These are phyloP conservation scores for Campaea margaritaria DNA, from an alignment of 2,888 invertebrate species.

Conservation along the genomic window DNA sequence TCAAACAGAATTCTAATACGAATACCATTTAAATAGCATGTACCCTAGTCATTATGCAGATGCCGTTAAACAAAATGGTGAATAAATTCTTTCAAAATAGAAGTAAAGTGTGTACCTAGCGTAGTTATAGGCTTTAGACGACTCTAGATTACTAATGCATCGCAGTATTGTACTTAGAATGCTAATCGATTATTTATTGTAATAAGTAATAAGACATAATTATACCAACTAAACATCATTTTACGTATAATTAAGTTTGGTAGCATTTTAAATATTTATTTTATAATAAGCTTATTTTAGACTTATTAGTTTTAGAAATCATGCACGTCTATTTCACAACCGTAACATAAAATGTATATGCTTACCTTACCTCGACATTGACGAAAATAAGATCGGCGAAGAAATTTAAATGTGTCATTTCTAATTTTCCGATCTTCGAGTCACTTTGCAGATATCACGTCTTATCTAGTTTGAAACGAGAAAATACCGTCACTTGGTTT, in stretches of 20 bases:
- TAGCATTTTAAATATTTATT: background rate
- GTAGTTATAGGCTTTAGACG: slow-evolving; percentile 30
- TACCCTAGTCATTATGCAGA: slow-evolving; percentile 38
- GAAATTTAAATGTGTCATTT: slow-evolving; percentile 20
- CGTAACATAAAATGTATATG: no score
- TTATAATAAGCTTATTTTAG: no score
- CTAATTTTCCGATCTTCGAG: slow-evolving; percentile 15
- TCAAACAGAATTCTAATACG: slow-evolving; percentile 30
- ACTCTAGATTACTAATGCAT: slow-evolving; percentile 24
- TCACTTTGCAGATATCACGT: slow-evolving; percentile 11
- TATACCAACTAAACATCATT: no score
- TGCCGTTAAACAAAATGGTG: slow-evolving; percentile 31
- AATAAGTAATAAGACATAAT: slow-evolving; percentile 20
- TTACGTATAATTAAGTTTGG: background rate
- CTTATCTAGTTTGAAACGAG: slow-evolving; percentile 1
- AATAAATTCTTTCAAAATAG: slow-evolving; percentile 37
- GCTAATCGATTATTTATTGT: slow-evolving; percentile 32
- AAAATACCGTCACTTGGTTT: background rate
- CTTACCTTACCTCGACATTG: slow-evolving; percentile 5
- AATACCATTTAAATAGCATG: slow-evolving; percentile 34
- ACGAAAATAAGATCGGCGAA: slow-evolving; percentile 18
- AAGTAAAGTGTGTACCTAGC: slow-evolving; percentile 34
- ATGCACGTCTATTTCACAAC: no score
- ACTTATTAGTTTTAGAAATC: no score
- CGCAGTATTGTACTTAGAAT: slow-evolving; percentile 42